Percentiles rank a stretch among this genome's conserved stretches.
These are phyloP conservation scores for Hirtodrosophila histrioides DNA, from an alignment of 2,888 invertebrate genomes.

Conservation along the genomic window DNA sequence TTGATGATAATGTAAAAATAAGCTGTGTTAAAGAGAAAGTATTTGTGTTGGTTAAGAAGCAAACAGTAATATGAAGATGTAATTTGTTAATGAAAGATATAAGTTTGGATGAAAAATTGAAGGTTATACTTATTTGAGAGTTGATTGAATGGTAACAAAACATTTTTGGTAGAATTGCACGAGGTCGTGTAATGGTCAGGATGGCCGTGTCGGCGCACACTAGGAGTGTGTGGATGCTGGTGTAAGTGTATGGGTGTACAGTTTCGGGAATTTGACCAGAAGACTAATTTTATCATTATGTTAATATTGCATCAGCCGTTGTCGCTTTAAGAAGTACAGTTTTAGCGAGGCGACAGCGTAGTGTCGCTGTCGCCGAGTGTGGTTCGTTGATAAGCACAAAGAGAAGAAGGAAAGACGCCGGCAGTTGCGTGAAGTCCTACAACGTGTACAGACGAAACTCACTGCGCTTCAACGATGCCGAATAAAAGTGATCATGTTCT, in stretches of 20 bases:
- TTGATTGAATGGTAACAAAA: background rate
- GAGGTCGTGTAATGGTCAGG: constrained; percentile 1
- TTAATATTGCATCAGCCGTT: background rate
- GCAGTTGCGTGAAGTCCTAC: too few relatives aligned
- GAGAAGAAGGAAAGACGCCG: background rate
- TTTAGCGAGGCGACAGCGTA: constrained; percentile 6
- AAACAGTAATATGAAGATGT: constrained; percentile 5
- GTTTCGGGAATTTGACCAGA: constrained; percentile 1
- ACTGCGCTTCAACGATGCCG: too few relatives aligned
- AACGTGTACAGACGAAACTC: too few relatives aligned
- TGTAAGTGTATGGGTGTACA: background rate
- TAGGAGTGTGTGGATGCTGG: background rate
- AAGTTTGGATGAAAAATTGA: background rate
- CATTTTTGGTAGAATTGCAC: background rate
- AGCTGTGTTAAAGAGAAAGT: constrained; percentile 6
- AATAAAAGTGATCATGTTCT: too few relatives aligned
- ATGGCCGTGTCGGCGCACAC: constrained; percentile 4
- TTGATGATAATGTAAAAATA: constrained; percentile 5
- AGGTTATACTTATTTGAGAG: background rate
- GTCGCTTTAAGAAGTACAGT: constrained; percentile 3
- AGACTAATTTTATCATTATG: background rate
- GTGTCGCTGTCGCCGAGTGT: constrained; percentile 10
- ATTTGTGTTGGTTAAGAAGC: constrained; percentile 4
- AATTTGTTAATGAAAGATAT: constrained; percentile 6
- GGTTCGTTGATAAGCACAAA: background rate